These are phyloP conservation scores for Amiota mariae DNA, from an alignment of 2,888 invertebrate genomes.

Conservation along the genomic window DNA sequence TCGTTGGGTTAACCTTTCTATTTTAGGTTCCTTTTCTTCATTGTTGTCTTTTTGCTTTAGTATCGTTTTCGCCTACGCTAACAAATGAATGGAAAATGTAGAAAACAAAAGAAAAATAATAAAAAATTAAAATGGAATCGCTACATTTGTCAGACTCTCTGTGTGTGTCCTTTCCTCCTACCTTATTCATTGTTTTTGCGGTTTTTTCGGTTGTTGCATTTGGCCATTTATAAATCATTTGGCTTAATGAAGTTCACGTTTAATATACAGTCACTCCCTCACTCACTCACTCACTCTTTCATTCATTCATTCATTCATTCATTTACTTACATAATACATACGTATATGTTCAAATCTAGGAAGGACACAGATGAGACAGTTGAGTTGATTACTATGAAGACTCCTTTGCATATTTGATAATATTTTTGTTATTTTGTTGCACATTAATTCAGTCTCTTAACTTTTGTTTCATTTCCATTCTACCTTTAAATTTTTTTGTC, in stretches of 20 bases:
- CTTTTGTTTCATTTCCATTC: no score
- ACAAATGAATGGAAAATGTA: constrained; percentile 25
- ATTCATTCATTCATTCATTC: no score
- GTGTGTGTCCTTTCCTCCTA: not conserved
- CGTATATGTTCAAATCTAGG: no score
- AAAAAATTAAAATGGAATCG: not conserved
- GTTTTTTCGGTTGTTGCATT: constrained; percentile 12
- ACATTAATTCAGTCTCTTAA: no score
- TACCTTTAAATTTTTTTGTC: no score
- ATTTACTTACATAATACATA: no score
- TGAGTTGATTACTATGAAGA: not conserved
- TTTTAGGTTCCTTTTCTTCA: not conserved
- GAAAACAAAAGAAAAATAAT: not conserved
- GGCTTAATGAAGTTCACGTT: constrained; percentile 26
- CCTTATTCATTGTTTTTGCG: constrained; percentile 1
- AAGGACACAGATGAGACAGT: not conserved
- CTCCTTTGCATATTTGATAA: not conserved
- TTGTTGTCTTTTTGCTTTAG: not conserved
- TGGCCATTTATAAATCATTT: constrained; percentile 25
- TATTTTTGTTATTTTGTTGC: not conserved
- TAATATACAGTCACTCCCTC: not conserved
- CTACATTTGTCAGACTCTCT: constrained; percentile 10
- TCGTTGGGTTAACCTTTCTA: not conserved
- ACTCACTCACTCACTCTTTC: no score
- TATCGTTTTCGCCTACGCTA: not conserved